phyloP scores from a whole-genome alignment of 2,113 vertebrate species.

The Petaurus breviceps region DNA sequence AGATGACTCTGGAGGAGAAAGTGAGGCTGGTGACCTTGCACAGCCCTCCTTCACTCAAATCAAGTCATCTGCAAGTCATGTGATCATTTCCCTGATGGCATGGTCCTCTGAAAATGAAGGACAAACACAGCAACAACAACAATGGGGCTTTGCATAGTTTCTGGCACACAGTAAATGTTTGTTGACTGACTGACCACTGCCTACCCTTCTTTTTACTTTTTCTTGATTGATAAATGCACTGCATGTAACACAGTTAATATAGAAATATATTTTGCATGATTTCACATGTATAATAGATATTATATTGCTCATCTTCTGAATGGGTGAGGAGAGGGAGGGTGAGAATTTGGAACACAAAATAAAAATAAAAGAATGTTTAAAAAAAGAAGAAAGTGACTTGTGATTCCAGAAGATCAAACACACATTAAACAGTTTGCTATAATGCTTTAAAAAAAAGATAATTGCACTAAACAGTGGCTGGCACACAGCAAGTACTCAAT shows the following conservation, averaged over 20 bases:
- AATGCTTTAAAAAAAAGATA: not conserved
- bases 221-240: not conserved
- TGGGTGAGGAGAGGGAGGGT: not conserved
- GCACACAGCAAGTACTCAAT: not conserved
- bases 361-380: not conserved
- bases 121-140: no score
- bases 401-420: not conserved
- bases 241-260: not conserved
- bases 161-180: not conserved
- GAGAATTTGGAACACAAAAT: not conserved
- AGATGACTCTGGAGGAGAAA: no score
- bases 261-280: no score
- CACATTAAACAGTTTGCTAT: not conserved
- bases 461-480: not conserved
- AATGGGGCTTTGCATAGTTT: no score
- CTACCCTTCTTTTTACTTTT: not conserved
- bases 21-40: no score
- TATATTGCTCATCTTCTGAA: not conserved
- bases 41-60: no score
- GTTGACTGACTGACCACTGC: not conserved
- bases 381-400: not conserved
- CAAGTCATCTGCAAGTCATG: no score
- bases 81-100: no score
- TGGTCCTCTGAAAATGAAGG: no score
- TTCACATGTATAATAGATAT: not conserved